Percentiles rank a stretch among this genome's conserved stretches.
phyloP scores from a whole-genome alignment of 2,797 vertebrate genomes.

The Sebastes alutus region DNA sequence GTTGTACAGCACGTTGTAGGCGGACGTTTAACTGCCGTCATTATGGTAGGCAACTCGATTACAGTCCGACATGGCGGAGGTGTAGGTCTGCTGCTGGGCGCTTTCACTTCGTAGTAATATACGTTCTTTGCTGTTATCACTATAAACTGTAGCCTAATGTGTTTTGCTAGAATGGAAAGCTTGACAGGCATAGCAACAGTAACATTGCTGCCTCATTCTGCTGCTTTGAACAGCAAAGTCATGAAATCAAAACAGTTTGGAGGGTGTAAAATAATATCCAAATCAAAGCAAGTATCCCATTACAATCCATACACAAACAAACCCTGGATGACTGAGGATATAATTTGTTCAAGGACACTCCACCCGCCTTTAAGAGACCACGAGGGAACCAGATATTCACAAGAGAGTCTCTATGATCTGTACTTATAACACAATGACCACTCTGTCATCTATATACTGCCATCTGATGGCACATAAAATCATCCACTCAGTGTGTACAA shows the following conservation, averaged over 20 bases:
- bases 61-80: no score
- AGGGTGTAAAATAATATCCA: background rate
- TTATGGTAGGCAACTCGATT: no score
- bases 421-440: background rate
- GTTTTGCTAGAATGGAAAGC: background rate
- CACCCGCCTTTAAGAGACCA: background rate
- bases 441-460: background rate
- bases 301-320: background rate
- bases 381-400: background rate
- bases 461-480: constrained; percentile 6
- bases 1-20: no score
- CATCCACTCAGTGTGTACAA: background rate
- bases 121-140: background rate
- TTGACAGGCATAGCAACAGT: background rate
- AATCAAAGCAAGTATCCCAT: background rate
- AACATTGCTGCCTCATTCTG: background rate
- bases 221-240: background rate
- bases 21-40: no score
- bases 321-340: background rate
- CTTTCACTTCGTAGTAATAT: no score
- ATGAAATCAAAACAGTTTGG: background rate
- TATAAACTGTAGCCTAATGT: background rate
- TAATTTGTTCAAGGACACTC: constrained; percentile 23
- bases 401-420: constrained; percentile 1
- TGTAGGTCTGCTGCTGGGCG: no score